These are phyloP conservation scores for Apogon talboti DNA, from an alignment of 2,797 vertebrate species.

Conservation along the genomic window DNA sequence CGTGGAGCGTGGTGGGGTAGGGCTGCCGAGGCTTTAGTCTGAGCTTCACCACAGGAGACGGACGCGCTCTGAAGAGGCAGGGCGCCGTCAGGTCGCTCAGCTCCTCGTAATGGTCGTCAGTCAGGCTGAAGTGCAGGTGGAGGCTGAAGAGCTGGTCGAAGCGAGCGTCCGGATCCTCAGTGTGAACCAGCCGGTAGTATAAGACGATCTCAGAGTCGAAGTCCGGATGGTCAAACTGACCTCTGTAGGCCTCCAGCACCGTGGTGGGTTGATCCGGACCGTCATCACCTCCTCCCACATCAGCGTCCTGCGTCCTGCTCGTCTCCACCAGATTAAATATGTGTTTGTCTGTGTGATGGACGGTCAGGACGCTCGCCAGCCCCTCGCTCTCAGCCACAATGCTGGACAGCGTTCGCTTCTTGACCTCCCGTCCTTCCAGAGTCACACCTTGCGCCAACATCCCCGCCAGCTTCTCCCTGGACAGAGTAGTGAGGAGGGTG, in stretches of 20 bases:
- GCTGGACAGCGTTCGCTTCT: constrained; percentile 72
- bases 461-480: constrained; percentile 83
- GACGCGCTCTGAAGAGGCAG: constrained; percentile 77
- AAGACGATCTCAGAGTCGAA: constrained; percentile 75
- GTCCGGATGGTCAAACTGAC: constrained; percentile 65
- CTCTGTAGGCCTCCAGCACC: constrained; percentile 69
- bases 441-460: constrained; percentile 72
- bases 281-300: not conserved
- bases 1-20: constrained; percentile 77
- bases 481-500: constrained; percentile 86
- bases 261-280: fast-evolving
- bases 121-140: constrained; percentile 83
- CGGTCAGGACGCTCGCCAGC: constrained; percentile 79
- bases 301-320: fast-evolving
- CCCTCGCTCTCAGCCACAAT: constrained; percentile 88
- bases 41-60: constrained; percentile 73
- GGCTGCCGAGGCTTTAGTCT: constrained; percentile 82
- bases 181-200: constrained; percentile 75
- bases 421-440: constrained; percentile 76
- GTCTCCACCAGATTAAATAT: constrained; percentile 72
- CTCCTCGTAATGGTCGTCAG: constrained; percentile 77
- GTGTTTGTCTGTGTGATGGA: constrained; percentile 71
- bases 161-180: constrained; percentile 9
- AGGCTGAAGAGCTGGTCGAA: constrained; percentile 85
- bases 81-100: constrained; percentile 83